Conservation (phyloP, 2,113 vertebrate genomes). For the Opisthocomus hoazin region DNA sequence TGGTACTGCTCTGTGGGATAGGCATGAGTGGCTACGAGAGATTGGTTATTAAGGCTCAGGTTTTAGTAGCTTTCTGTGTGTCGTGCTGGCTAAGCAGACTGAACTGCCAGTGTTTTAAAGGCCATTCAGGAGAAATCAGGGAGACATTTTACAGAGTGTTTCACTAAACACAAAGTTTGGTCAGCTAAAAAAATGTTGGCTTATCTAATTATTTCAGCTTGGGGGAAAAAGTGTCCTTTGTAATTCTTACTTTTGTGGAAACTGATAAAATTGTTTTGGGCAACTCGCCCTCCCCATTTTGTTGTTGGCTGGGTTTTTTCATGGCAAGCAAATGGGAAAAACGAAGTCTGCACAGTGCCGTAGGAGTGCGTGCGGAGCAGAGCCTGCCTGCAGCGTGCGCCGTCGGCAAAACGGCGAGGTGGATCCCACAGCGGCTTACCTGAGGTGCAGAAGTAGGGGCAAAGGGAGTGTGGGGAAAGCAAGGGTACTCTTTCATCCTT, state of each 20-base stretch:
- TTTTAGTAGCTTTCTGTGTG: not conserved
- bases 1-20: not conserved
- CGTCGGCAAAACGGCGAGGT: not conserved
- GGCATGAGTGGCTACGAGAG: not conserved
- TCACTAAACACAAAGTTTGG: not conserved
- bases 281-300: not conserved
- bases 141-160: not conserved
- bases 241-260: not conserved
- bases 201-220: not conserved
- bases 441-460: not conserved
- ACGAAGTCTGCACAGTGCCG: not conserved
- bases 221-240: rapidly evolving
- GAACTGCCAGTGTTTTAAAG: not conserved
- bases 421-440: not conserved
- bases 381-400: not conserved
- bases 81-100: not conserved
- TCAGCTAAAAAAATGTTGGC: not conserved
- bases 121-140: not conserved
- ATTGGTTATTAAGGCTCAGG: not conserved
- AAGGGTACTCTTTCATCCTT: not conserved
- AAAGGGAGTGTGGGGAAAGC: not conserved
- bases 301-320: not conserved
- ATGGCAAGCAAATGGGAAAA: not conserved
- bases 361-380: rapidly evolving
- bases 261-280: not conserved